Evolutionary conservation across 2,888 invertebrate genomes (phyloP).

Genomic region (Drosophila leonis): DNA sequence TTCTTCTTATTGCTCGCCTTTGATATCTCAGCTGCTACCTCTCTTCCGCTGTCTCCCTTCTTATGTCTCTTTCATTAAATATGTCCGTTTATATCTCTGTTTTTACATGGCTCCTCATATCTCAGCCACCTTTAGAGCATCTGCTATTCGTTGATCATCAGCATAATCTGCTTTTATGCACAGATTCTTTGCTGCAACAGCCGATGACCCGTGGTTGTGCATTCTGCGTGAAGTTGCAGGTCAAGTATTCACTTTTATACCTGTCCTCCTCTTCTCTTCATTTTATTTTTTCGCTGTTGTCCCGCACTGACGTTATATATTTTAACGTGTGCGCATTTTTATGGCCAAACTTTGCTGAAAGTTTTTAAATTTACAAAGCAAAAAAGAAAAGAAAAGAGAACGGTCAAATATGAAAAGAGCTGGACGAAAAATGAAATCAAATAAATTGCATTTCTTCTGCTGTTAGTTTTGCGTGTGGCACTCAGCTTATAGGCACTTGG

Average conservation of each 20-base stretch:
- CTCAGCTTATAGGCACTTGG: slow-evolving; percentile 35
- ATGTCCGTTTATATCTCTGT: too few species aligned
- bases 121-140: neutral
- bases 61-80: too few species aligned
- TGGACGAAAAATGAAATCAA: slow-evolving; percentile 44
- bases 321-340: slow-evolving; percentile 51
- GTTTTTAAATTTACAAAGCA: slow-evolving; percentile 47
- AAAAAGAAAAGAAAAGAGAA: slow-evolving; percentile 16
- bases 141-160: neutral
- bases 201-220: slow-evolving; percentile 24
- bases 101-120: too few species aligned
- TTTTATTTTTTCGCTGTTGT: slow-evolving; percentile 11
- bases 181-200: slow-evolving; percentile 22
- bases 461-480: slow-evolving; percentile 17
- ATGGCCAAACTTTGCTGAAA: slow-evolving; percentile 59
- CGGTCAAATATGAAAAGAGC: slow-evolving; percentile 15
- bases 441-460: slow-evolving; percentile 48
- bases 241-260: slow-evolving; percentile 65
- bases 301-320: slow-evolving; percentile 13
- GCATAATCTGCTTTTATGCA: slow-evolving; percentile 1
- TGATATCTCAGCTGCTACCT: too few species aligned
- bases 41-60: too few species aligned
- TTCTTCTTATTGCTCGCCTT: too few species aligned
- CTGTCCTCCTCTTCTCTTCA: neutral
- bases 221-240: slow-evolving; percentile 54